Evolutionary conservation across 2,888 invertebrate species (phyloP).

Genomic region (Hypolimnas misippus): DNA sequence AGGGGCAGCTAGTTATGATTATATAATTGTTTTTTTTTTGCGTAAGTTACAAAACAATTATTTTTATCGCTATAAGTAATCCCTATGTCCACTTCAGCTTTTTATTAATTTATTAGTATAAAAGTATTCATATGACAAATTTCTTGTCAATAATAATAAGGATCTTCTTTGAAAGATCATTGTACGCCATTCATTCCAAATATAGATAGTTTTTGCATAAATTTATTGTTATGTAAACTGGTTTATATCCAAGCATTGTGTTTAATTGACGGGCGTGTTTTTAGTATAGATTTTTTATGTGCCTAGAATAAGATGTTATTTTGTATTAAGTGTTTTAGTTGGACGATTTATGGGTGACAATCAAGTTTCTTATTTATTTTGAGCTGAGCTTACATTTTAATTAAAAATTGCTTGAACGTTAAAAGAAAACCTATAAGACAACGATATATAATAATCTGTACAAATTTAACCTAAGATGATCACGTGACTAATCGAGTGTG

Average conservation of each 20-base stretch:
- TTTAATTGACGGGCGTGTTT: constrained; percentile 6
- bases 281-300: neutral
- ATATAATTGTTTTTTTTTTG: too few species aligned
- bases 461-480: too few species aligned
- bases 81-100: neutral
- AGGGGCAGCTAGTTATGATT: too few species aligned
- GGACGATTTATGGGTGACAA: neutral
- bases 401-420: too few species aligned
- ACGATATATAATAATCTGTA: too few species aligned
- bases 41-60: too few species aligned
- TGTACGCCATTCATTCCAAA: constrained; percentile 16
- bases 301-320: neutral
- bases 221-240: constrained; percentile 26
- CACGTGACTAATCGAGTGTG: too few species aligned
- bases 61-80: neutral
- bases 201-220: constrained; percentile 23
- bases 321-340: neutral
- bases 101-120: constrained; percentile 8
- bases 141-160: constrained; percentile 21
- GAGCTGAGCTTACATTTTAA: too few species aligned
- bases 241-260: constrained; percentile 7
- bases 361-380: neutral
- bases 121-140: constrained; percentile 2
- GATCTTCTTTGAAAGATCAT: constrained; percentile 18
- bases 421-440: too few species aligned